Evolutionary conservation across 2,888 invertebrate genomes (phyloP).

Genomic region (Nomada hirtipes): DNA sequence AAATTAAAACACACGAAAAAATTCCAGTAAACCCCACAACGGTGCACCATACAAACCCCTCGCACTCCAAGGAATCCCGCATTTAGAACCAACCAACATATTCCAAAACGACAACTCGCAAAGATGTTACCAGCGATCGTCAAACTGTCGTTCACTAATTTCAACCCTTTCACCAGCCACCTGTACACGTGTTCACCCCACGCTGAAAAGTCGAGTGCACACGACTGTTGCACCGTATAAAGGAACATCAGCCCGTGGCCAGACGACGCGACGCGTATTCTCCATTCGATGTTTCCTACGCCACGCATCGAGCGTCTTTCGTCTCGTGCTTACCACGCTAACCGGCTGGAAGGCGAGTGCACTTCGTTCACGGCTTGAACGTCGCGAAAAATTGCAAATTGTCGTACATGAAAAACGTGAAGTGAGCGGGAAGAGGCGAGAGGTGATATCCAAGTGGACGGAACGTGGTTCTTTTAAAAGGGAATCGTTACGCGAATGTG

Average conservation of each 20-base stretch:
- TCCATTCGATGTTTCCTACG: slow-evolving; percentile 13
- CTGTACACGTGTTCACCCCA: slow-evolving; percentile 21
- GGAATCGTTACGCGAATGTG: not conserved
- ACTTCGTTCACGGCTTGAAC: not conserved
- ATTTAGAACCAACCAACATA: too few species aligned
- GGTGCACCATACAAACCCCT: too few species aligned
- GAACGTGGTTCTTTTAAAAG: not conserved
- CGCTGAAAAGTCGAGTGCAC: not conserved
- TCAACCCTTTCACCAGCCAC: slow-evolving; percentile 3
- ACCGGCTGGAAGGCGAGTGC: slow-evolving; percentile 22
- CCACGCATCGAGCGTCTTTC: slow-evolving; percentile 1
- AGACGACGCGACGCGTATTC: not conserved
- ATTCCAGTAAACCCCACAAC: too few species aligned
- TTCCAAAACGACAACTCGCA: too few species aligned
- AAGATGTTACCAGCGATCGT: not conserved
- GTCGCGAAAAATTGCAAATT: slow-evolving; percentile 8
- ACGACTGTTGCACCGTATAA: not conserved
- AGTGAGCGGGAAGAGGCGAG: not conserved
- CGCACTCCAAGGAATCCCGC: too few species aligned
- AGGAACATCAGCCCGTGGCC: slow-evolving; percentile 4
- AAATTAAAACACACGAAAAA: too few species aligned
- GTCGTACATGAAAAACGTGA: not conserved
- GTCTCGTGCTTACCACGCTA: slow-evolving; percentile 6
- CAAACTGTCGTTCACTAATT: slow-evolving; percentile 4
- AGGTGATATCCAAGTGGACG: not conserved